Conservation (phyloP, 2,888 invertebrate species). For the Trachelus tabidus region DNA sequence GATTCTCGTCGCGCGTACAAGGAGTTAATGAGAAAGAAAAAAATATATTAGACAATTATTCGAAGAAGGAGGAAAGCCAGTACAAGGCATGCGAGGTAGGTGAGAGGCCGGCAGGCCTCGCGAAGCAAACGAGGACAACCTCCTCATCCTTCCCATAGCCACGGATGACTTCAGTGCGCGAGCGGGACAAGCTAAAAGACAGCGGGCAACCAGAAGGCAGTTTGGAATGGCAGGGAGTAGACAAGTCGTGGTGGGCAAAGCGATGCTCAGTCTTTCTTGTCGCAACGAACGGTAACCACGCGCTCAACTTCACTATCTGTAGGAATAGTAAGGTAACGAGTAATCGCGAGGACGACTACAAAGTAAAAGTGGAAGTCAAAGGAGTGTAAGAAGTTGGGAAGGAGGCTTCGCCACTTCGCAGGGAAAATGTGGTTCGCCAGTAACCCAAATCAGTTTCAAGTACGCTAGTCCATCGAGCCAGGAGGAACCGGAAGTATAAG, state of each 20-base stretch:
- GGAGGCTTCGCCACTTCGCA: not conserved
- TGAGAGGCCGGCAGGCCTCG: constrained; percentile 37
- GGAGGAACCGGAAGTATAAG: not conserved
- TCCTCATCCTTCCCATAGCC: constrained; percentile 3
- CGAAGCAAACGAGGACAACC: constrained; percentile 38
- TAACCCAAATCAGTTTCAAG: not conserved
- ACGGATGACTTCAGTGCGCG: not conserved
- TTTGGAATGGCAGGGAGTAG: constrained; percentile 38
- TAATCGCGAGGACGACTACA: not conserved
- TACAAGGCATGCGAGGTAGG: constrained; percentile 12
- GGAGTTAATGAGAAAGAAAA: not conserved
- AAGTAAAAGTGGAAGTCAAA: not conserved
- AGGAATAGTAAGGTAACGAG: not conserved
- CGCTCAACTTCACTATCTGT: constrained; percentile 15
- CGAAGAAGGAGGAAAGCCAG: not conserved
- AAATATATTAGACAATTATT: not conserved
- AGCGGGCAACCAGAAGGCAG: constrained; percentile 13
- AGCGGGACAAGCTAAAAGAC: constrained; percentile 16
- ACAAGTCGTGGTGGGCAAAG: constrained; percentile 31
- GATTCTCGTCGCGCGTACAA: too few species aligned
- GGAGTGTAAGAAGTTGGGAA: not conserved
- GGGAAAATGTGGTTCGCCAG: not conserved
- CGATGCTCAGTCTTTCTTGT: constrained; percentile 60
- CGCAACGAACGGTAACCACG: constrained; percentile 54
- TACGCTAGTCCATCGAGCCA: not conserved